Conservation (phyloP, 2,888 invertebrate species). For the Cecidostiba fungosa region DNA sequence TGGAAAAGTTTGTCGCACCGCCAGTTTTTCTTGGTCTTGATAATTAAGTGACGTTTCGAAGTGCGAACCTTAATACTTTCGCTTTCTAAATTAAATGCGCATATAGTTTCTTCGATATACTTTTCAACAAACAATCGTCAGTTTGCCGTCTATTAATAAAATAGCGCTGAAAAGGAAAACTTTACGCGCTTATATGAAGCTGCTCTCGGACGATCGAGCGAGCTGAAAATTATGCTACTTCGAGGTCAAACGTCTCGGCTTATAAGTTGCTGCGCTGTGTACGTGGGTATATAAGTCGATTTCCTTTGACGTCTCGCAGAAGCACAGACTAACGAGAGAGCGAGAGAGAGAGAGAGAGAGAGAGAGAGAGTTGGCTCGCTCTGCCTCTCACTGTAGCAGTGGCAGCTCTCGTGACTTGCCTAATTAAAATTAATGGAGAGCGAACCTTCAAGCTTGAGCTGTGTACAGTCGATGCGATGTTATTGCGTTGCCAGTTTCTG, state of each 20-base stretch:
- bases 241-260: conserved; percentile 51
- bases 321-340: conserved; percentile 28
- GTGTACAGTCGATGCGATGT: neutral
- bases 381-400: neutral
- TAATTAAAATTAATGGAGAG: conserved; percentile 52
- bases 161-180: neutral
- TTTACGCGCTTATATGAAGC: neutral
- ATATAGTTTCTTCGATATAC: too few species aligned
- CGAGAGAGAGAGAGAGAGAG: neutral
- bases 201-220: conserved; percentile 6
- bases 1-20: neutral
- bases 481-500: neutral
- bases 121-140: neutral
- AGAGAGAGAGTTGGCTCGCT: neutral
- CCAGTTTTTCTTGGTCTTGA: neutral
- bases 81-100: too few species aligned
- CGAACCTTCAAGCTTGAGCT: conserved; percentile 20
- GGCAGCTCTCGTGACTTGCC: conserved; percentile 16
- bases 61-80: neutral
- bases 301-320: conserved; percentile 36
- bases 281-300: conserved; percentile 35
- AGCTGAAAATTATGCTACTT: conserved; percentile 39
- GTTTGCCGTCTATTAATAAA: neutral
- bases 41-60: conserved; percentile 9
- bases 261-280: conserved; percentile 18